Evolutionary conservation across 1,140 invertebrate species (phyloP).

Genomic region (Vollenhovia emeryi): DNA sequence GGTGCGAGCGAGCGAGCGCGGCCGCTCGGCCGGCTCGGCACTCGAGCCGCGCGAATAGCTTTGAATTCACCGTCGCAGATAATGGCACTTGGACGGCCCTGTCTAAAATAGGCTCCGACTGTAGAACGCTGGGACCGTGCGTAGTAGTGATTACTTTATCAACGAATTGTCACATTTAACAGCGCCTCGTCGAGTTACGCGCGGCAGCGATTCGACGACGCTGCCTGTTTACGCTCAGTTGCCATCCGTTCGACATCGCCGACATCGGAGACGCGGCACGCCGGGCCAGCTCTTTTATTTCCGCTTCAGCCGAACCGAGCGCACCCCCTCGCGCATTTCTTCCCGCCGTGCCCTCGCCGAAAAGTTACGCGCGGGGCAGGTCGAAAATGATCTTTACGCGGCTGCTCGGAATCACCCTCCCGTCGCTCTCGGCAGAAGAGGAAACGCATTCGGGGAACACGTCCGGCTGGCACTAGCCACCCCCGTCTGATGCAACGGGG

Average conservation of each 20-base stretch:
- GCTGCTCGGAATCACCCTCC: neutral
- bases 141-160: conserved; percentile 71
- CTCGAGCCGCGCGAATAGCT: conserved; percentile 25
- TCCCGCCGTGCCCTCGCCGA: too few species aligned
- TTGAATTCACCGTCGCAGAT: conserved; percentile 45
- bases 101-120: conserved; percentile 63
- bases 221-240: conserved; percentile 62
- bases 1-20: too few species aligned
- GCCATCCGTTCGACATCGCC: conserved; percentile 46
- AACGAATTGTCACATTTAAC: conserved; percentile 74
- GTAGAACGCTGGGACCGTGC: conserved; percentile 61
- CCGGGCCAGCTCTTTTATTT: neutral
- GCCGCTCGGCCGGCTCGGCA: too few species aligned
- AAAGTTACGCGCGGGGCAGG: neutral
- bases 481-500: neutral
- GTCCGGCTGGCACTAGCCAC: too few species aligned
- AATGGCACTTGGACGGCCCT: conserved; percentile 62
- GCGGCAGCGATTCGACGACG: conserved; percentile 46
- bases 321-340: neutral
- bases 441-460: neutral
- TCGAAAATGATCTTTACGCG: conserved; percentile 30
- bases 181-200: conserved; percentile 58
- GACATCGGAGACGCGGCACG: neutral
- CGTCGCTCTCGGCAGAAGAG: neutral
- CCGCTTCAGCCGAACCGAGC: neutral